Conservation (phyloP, 2,797 vertebrate species). For the Bucorvus abyssinicus region DNA sequence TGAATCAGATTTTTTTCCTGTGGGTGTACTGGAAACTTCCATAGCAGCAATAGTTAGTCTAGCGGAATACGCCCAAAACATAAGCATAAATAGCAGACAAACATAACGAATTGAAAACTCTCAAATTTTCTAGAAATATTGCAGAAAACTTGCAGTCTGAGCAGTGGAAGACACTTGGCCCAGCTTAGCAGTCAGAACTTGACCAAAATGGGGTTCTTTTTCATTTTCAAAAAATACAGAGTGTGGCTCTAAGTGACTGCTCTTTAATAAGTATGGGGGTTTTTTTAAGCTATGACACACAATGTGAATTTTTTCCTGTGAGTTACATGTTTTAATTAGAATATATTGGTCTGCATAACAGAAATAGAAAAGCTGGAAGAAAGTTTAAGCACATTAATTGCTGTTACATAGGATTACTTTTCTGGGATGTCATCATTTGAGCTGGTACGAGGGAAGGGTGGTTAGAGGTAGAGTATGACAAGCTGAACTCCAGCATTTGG, state of each 20-base stretch:
- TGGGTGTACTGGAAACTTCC: background rate
- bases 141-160: background rate
- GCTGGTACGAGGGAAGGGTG: background rate
- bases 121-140: background rate
- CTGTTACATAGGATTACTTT: background rate
- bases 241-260: background rate
- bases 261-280: background rate
- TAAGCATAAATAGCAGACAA: background rate
- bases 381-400: background rate
- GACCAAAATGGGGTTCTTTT: background rate
- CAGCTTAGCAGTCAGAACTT: background rate
- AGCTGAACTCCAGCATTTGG: background rate
- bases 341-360: background rate
- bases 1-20: background rate
- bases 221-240: background rate
- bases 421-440: background rate
- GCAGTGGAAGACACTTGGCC: background rate
- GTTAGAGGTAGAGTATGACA: background rate
- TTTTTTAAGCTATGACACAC: background rate
- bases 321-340: background rate
- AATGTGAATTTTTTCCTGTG: background rate
- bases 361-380: background rate
- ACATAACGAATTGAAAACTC: background rate
- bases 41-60: background rate
- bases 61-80: background rate